Percentiles rank a stretch among this genome's conserved stretches.
Evolutionary conservation across 2,888 invertebrate species (phyloP).

Genomic region (Physocephala rufipes): DNA sequence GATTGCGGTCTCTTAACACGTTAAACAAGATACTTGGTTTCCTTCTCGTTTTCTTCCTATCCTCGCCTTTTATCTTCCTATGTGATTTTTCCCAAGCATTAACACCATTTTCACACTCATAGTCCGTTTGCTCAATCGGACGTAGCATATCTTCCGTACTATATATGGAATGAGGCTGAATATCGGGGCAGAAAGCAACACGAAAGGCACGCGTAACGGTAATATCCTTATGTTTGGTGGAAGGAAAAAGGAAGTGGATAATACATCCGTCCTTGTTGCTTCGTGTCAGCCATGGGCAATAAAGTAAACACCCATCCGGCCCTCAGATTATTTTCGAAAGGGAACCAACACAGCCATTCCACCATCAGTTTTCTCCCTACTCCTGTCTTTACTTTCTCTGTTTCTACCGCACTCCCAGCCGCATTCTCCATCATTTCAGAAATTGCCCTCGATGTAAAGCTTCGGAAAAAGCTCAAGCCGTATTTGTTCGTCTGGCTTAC

Average conservation of each 20-base stretch:
- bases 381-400: constrained; percentile 29
- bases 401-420: constrained; percentile 5
- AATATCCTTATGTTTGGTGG: constrained; percentile 68
- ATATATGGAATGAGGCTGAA: constrained; percentile 8
- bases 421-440: constrained; percentile 27
- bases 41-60: not conserved
- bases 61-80: constrained; percentile 19
- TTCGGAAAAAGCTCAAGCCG: constrained; percentile 12
- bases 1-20: constrained; percentile 22
- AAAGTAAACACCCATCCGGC: constrained; percentile 48
- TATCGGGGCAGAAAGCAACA: constrained; percentile 35
- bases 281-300: constrained; percentile 57
- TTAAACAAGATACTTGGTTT: constrained; percentile 24
- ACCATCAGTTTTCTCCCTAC: constrained; percentile 23
- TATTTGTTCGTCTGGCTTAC: too few species aligned
- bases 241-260: constrained; percentile 68
- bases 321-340: constrained; percentile 1
- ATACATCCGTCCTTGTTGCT: constrained; percentile 68
- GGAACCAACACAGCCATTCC: too few species aligned
- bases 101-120: not conserved
- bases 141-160: not conserved
- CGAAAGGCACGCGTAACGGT: constrained; percentile 62
- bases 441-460: constrained; percentile 46
- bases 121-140: not conserved
- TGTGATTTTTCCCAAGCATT: not conserved